Conservation (phyloP, 2,888 invertebrate genomes). For the Cactoblastis cactorum region DNA sequence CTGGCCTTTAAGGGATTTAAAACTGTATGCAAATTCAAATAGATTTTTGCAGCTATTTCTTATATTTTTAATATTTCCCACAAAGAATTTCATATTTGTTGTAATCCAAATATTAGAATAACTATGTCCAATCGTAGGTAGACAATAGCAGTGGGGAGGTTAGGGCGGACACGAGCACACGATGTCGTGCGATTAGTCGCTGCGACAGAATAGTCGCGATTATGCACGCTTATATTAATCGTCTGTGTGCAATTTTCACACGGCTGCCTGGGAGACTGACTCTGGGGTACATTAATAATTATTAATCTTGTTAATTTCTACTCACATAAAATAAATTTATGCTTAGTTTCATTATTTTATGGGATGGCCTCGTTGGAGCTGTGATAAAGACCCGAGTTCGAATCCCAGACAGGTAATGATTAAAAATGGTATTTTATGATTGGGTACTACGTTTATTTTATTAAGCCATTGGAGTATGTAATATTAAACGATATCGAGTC, state of each 20-base stretch:
- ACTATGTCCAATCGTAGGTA: constrained; percentile 45
- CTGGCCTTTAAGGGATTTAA: no score
- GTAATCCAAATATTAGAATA: constrained; percentile 42
- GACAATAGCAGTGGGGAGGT: constrained; percentile 38
- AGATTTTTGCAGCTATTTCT: no score
- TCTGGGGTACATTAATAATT: not conserved
- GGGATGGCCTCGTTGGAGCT: no score
- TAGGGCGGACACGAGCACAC: constrained; percentile 15
- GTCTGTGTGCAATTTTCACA: constrained; percentile 37
- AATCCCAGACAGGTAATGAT: no score
- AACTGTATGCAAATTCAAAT: no score
- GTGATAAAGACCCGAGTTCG: no score
- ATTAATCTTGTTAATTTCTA: not conserved
- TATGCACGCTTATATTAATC: constrained; percentile 64
- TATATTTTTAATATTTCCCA: not conserved
- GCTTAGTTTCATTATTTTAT: no score
- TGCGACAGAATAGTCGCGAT: constrained; percentile 34
- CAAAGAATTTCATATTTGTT: not conserved
- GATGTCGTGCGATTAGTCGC: constrained; percentile 22
- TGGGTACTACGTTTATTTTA: no score
- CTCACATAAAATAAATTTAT: no score
- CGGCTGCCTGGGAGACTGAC: constrained; percentile 22
- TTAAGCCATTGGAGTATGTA: no score
- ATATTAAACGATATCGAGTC: no score
- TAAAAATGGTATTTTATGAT: no score